These are phyloP conservation scores for Strigops habroptila DNA, from an alignment of 2,113 vertebrate genomes.

Conservation along the genomic window DNA sequence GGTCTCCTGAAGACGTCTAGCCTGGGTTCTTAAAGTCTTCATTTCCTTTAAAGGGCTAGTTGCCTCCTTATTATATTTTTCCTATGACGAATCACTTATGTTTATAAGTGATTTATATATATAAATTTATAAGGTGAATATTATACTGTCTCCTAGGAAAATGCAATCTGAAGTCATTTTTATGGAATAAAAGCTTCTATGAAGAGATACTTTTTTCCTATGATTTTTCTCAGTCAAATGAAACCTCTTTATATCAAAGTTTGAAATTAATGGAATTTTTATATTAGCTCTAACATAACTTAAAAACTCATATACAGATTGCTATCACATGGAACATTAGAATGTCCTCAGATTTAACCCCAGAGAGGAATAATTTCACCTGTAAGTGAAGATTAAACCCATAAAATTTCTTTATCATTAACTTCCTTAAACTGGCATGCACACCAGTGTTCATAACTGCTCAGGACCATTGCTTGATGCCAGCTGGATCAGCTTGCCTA, in stretches of 20 bases:
- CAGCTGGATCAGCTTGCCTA: not conserved
- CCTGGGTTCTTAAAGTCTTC: not conserved
- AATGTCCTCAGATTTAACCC: not conserved
- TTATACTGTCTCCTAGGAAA: not conserved
- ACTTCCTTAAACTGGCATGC: not conserved
- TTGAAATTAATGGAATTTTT: not conserved
- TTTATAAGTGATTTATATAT: not conserved
- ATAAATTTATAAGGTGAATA: not conserved
- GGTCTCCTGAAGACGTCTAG: not conserved
- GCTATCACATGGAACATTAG: not conserved
- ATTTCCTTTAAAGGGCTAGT: not conserved
- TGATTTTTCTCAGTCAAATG: not conserved
- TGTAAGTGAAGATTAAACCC: not conserved
- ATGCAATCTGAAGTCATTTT: rapidly evolving
- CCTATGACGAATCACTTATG: rapidly evolving
- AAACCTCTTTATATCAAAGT: not conserved
- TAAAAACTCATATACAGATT: not conserved
- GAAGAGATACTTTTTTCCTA: not conserved
- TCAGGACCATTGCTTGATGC: not conserved
- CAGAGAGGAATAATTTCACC: not conserved
- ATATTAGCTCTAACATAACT: not conserved
- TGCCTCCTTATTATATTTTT: not conserved
- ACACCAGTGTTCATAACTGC: not conserved
- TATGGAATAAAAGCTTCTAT: not conserved
- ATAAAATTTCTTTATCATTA: not conserved